Percentiles rank a stretch among this genome's conserved stretches.
These are phyloP conservation scores for Brachionus koreanus DNA, from an alignment of 1,140 invertebrate species.

Conservation along the genomic window DNA sequence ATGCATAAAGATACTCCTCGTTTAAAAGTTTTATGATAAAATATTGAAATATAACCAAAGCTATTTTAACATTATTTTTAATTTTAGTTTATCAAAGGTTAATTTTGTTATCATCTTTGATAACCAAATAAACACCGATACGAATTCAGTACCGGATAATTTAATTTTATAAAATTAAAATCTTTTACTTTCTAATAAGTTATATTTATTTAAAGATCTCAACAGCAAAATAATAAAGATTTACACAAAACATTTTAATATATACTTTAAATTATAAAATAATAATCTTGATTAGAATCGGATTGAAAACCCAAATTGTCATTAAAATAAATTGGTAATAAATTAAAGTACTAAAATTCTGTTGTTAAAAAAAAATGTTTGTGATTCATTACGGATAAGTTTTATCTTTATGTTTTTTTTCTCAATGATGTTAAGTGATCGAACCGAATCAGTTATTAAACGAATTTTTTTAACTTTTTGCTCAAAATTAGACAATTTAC, in stretches of 20 bases:
- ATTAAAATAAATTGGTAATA: not conserved
- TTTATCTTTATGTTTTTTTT: not conserved
- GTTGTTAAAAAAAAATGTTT: not conserved
- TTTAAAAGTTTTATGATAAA: no score
- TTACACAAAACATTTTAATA: not conserved
- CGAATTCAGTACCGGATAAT: no score
- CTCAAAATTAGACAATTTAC: not conserved
- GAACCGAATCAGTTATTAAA: not conserved
- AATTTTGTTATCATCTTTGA: no score
- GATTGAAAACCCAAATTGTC: not conserved
- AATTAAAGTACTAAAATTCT: slow-evolving; percentile 2
- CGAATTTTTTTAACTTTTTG: not conserved
- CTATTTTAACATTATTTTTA: no score
- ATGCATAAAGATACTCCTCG: no score
- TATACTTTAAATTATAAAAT: not conserved
- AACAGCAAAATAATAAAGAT: not conserved
- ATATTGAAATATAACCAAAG: no score
- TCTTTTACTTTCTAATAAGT: not conserved
- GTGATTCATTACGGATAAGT: not conserved
- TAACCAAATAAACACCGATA: no score
- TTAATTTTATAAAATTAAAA: no score
- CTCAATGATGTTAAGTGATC: not conserved
- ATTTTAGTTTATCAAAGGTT: no score
- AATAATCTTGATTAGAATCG: not conserved
- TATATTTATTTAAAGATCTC: not conserved